A percentile compares a stretch with the other conserved stretches of the same genome.
These are phyloP conservation scores for Nothoprocta perdicaria DNA, from an alignment of 2,113 vertebrate species.

Conservation along the genomic window DNA sequence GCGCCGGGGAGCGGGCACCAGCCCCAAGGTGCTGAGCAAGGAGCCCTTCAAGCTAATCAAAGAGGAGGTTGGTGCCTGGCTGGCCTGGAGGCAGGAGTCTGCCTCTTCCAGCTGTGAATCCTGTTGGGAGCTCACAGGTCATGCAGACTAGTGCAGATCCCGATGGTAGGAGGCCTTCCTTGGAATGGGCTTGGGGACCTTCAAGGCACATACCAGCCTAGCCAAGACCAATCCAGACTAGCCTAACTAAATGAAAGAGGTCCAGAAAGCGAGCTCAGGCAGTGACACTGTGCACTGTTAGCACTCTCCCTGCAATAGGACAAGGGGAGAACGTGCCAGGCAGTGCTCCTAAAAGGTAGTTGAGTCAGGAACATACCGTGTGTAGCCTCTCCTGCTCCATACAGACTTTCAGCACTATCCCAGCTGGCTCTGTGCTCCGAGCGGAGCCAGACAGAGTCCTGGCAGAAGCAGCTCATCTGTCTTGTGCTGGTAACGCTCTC, in stretches of 20 bases:
- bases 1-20: not conserved
- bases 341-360: not conserved
- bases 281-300: not conserved
- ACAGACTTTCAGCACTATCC: not conserved
- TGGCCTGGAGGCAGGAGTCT: not conserved
- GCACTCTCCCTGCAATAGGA: not conserved
- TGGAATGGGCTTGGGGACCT: not conserved
- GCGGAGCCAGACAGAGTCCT: not conserved
- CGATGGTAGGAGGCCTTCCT: not conserved
- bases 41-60: not conserved
- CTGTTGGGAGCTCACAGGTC: not conserved
- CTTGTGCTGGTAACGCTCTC: fast-evolving
- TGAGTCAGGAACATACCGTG: not conserved
- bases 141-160: fast-evolving
- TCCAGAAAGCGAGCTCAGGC: not conserved
- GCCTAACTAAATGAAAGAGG: not conserved
- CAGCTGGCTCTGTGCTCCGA: not conserved
- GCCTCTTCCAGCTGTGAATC: not conserved
- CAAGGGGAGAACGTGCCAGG: not conserved
- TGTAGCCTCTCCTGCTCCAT: not conserved
- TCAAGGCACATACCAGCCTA: not conserved
- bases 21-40: not conserved
- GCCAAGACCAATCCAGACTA: not conserved
- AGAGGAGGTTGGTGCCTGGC: fast-evolving
- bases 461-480: not conserved